phyloP scores from a whole-genome alignment of 2,888 invertebrate genomes.

The Liposcelis brunnea region DNA sequence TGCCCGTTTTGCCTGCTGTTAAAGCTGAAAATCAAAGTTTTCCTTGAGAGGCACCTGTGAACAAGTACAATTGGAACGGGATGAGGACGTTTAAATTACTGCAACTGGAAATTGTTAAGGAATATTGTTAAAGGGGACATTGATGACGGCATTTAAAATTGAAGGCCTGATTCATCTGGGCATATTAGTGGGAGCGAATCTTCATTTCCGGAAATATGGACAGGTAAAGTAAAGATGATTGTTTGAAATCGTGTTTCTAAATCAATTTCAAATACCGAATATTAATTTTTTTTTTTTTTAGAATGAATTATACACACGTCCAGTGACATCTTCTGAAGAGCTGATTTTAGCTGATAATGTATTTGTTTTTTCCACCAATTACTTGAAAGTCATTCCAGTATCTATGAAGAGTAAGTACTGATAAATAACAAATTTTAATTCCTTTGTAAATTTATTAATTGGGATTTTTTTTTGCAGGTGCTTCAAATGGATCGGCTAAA shows the following conservation, averaged over 20 bases:
- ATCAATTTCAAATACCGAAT: constrained; percentile 1
- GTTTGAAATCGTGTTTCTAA: background rate
- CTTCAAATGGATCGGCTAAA: background rate
- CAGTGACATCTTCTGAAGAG: constrained; percentile 19
- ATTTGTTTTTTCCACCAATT: background rate
- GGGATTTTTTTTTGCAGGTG: background rate
- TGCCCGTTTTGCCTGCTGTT: background rate
- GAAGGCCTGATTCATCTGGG: background rate
- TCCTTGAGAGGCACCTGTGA: background rate
- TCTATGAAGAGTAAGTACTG: background rate
- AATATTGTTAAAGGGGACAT: too few species aligned
- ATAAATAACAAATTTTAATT: background rate
- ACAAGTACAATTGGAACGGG: too few species aligned
- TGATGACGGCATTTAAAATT: background rate
- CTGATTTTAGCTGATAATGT: constrained; percentile 1
- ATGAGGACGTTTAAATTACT: too few species aligned
- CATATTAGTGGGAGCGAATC: too few species aligned
- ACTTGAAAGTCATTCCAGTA: background rate
- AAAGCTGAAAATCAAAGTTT: background rate
- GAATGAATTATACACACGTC: constrained; percentile 26
- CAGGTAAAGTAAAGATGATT: background rate
- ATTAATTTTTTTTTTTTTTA: constrained; percentile 13
- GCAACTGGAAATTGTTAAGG: too few species aligned
- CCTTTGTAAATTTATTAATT: too few species aligned
- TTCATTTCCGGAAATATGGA: too few species aligned